Base-by-base conservation (phyloP, 1,140 invertebrate species). In the Aporrectodea caliginosa region DNA sequence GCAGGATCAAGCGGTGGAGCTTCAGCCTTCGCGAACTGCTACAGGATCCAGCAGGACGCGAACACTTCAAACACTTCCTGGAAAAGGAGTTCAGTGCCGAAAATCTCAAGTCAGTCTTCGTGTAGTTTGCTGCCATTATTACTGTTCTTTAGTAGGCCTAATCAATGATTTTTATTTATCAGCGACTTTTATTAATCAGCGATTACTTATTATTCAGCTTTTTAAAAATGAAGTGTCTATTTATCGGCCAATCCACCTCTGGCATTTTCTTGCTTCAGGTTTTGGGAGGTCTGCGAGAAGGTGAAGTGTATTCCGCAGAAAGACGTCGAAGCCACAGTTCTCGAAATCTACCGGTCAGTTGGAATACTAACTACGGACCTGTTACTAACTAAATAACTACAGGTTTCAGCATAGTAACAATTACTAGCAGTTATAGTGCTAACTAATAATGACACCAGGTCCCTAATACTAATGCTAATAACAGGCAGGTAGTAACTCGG, bases 41-140 rank as follows among this genome's bases (percentile, higher is more conserved):
- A 16, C 92, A 93, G 82, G 98, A 99, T 91, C 92, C 95, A 2
- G 92, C 97, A 27, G 98, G 98, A 1, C 90, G 94, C 81, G 97
- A 99, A 81, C 97, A 99, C 89, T 98, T 99, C 88, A 92, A 93
- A 81, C 93, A 93, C 85, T 99, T 98, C 90, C 90, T 99, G 70
- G 95, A 97, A 87, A 99, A 99, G 89, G 98, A 99, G 90, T 99
- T 99, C 89, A 98, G 95, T 85, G 95, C 95, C 69, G 98, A 99
- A 91, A 99, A 99, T 91, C 92, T 99, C 80, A 97, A 96, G 87
- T 80, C 78, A 27, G 69, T 35, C 30, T n/a, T n/a, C n/a, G n/a
- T n/a, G n/a, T n/a, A n/a, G n/a, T n/a, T n/a, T n/a, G n/a, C n/a
- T n/a, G n/a, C n/a, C n/a, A n/a, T n/a, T 29, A 74, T 78, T 75